Conservation (phyloP, 2,888 invertebrate species). For the Andrena praecox region DNA sequence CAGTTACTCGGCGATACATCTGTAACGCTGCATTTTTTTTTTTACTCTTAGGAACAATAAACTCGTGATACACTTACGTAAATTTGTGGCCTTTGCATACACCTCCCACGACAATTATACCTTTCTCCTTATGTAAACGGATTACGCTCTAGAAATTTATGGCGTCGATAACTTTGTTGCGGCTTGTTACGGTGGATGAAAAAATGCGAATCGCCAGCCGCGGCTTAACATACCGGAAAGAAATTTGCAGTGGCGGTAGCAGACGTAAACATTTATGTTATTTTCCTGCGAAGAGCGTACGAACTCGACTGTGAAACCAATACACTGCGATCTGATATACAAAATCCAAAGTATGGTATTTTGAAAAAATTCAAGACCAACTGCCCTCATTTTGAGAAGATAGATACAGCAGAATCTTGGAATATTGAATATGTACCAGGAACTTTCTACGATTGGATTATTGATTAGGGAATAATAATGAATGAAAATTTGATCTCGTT, state of each 20-base stretch:
- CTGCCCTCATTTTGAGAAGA: no score
- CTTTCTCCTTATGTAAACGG: constrained; percentile 73
- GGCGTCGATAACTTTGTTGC: constrained; percentile 36
- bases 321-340: no score
- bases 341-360: no score
- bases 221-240: neutral
- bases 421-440: neutral
- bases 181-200: constrained; percentile 23
- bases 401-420: neutral
- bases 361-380: no score
- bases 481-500: constrained; percentile 19
- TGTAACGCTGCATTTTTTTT: constrained; percentile 64
- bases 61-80: constrained; percentile 76
- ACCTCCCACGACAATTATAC: constrained; percentile 68
- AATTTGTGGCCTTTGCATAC: constrained; percentile 63
- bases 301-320: no score
- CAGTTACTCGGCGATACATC: constrained; percentile 59
- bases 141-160: constrained; percentile 46
- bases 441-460: neutral
- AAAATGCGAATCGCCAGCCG: constrained; percentile 18
- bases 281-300: neutral
- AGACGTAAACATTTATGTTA: neutral
- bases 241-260: neutral
- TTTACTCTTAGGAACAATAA: constrained; percentile 77
- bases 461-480: neutral